A percentile compares a stretch with the other conserved stretches of the same genome.
Evolutionary conservation across 2,797 vertebrate genomes (phyloP).

Genomic region (Parotocinclus haroldoi): DNA sequence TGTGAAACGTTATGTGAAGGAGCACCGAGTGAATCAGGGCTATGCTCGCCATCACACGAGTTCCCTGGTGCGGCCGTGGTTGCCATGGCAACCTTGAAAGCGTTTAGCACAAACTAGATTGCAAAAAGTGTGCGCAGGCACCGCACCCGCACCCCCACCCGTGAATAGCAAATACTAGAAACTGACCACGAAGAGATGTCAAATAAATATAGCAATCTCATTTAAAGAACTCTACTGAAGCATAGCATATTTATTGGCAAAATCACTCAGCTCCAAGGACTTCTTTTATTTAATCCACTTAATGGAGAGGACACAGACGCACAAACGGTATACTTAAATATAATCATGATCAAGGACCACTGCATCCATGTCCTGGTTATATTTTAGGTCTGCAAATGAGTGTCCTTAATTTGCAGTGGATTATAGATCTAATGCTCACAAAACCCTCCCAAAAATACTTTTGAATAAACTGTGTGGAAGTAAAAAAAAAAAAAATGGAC

Average conservation of each 20-base stretch:
- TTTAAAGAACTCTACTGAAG: not conserved
- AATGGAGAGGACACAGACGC: no score
- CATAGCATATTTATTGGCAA: not conserved
- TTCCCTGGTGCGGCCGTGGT: slow-evolving; percentile 41
- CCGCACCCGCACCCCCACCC: slow-evolving; percentile 18
- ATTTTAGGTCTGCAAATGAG: no score
- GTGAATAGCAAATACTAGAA: slow-evolving; percentile 11
- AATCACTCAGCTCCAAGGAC: no score
- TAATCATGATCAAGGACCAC: no score
- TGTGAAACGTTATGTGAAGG: not conserved
- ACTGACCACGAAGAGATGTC: slow-evolving; percentile 21
- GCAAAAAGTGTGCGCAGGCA: slow-evolving; percentile 37
- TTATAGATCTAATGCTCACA: no score
- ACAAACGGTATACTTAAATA: no score
- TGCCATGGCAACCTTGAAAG: slow-evolving; percentile 46
- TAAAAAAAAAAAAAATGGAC: no score
- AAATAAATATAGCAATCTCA: slow-evolving; percentile 13
- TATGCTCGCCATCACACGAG: slow-evolving; percentile 31
- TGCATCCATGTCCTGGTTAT: no score
- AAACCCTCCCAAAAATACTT: no score
- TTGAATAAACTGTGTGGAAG: no score
- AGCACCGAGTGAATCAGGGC: slow-evolving; percentile 32
- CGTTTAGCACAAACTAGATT: slow-evolving; percentile 48
- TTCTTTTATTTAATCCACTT: no score
- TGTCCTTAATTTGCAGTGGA: no score